A percentile compares a stretch with the other conserved stretches of the same genome.
Evolutionary conservation across 2,797 vertebrate species (phyloP).

Genomic region (Pempheris klunzingeri): DNA sequence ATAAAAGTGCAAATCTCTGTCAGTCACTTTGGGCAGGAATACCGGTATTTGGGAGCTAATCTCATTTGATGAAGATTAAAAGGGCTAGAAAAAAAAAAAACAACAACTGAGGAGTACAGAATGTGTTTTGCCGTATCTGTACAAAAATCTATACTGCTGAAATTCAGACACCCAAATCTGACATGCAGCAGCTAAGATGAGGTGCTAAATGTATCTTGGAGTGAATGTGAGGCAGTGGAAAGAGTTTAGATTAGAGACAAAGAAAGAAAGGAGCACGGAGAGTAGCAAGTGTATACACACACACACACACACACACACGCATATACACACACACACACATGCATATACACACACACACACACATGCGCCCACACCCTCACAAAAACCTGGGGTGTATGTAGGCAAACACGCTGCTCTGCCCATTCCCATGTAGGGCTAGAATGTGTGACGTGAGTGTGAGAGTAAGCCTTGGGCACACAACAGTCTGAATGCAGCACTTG

Average conservation of each 20-base stretch:
- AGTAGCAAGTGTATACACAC: conserved; percentile 57
- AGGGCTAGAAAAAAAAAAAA: conserved; percentile 37
- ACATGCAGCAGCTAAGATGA: conserved; percentile 13
- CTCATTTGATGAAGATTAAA: conserved; percentile 93
- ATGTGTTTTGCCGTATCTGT: conserved; percentile 59
- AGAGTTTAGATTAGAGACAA: conserved; percentile 63
- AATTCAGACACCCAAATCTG: conserved; percentile 24
- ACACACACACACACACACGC: conserved; percentile 29
- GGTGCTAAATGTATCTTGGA: conserved; percentile 33
- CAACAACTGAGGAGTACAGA: conserved; percentile 69
- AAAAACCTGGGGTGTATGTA: conserved; percentile 70
- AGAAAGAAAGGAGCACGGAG: conserved; percentile 54
- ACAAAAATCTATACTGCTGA: conserved; percentile 39
- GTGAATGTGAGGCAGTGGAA: conserved; percentile 39
- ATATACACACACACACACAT: conserved; percentile 34
- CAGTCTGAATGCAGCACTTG: conserved; percentile 83
- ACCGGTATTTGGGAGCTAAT: conserved; percentile 93
- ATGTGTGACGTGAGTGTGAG: conserved; percentile 83
- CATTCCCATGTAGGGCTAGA: conserved; percentile 80
- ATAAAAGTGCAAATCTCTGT: conserved; percentile 98
- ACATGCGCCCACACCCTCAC: conserved; percentile 65
- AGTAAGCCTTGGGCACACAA: conserved; percentile 79
- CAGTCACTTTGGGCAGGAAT: conserved; percentile 92
- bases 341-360: conserved; percentile 30
- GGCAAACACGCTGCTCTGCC: conserved; percentile 77